Evolutionary conservation across 2,888 invertebrate species (phyloP), one percentile per base, ranked within the genome.

Genomic region (Lithophane socia): DNA sequence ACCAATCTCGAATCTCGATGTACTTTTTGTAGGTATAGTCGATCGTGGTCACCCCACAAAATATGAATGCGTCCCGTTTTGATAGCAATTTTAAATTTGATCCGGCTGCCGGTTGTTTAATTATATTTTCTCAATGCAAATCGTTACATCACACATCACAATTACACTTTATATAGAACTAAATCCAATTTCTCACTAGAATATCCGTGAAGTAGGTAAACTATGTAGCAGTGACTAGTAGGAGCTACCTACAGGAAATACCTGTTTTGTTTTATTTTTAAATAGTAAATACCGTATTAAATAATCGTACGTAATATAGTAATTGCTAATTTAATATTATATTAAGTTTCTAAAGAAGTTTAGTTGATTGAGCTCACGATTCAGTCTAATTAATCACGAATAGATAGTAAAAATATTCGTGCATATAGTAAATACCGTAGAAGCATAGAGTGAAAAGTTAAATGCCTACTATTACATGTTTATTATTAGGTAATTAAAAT

Each of bases 11-110:
- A n/a, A 73, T n/a, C 12, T 9, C 16, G 8, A n/a, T 42, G 16
- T n/a, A 10, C 1, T 44, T 58, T 44, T 75, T 13, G 12, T 37
- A 37, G 37, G 37, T 37, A 24, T 29, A 29, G 29, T 29, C 47
- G 44, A 64, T 56, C 42, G 42, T 87, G 72, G 87, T 83, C 79
- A 88, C 89, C 88, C 89, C 89, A 87, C 77, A 87, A 89, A 91
- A 90, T 89, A 91, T 91, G 89, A 94, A 92, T 92, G 91, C 91
- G 91, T 92, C 92, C 87, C 90, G 90, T 94, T 94, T 93, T 93
- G 91, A 93, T 91, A 91, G 89, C 92, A 92, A 92, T 93, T 93
- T 92, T 90, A 92, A 93, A 95, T 95, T 93, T 92, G 92, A 93
- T 92, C 89, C 90, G 87, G 87, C 89, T 90, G 89, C 88, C 86